These are phyloP conservation scores for Nanorana parkeri DNA, from an alignment of 2,113 vertebrate species.

Conservation along the genomic window DNA sequence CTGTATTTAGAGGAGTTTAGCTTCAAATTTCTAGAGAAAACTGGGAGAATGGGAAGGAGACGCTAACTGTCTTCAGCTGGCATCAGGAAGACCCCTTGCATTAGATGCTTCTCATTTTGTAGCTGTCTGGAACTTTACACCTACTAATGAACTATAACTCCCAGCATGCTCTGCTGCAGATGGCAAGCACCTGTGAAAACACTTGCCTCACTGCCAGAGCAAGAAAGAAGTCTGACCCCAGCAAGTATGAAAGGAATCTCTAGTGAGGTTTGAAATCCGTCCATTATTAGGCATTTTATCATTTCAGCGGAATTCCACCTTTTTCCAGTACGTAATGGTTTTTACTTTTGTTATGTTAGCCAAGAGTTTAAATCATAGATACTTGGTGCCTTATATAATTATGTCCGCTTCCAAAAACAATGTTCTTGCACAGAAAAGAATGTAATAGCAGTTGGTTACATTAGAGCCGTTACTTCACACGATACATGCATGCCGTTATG, in stretches of 20 bases:
- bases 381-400: conserved; percentile 3
- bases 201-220: neutral
- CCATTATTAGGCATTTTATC: conserved; percentile 15
- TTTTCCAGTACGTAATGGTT: conserved; percentile 26
- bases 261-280: neutral
- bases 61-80: too few species aligned
- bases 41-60: too few species aligned
- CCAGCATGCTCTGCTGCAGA: neutral
- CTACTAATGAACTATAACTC: neutral
- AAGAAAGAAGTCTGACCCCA: neutral
- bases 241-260: conserved; percentile 23
- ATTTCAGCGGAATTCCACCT: conserved; percentile 1
- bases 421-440: too few species aligned
- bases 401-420: too few species aligned
- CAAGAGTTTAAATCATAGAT: conserved; percentile 22
- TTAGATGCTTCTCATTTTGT: too few species aligned
- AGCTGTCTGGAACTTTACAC: too few species aligned
- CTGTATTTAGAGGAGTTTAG: too few species aligned
- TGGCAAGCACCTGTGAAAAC: neutral
- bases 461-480: too few species aligned
- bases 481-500: too few species aligned
- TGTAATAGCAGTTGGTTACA: too few species aligned
- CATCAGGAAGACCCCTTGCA: too few species aligned
- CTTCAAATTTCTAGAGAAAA: too few species aligned
- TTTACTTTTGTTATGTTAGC: conserved; percentile 8